Base-by-base conservation (phyloP, 2,797 vertebrate species). In the Enteromius anoplus region DNA sequence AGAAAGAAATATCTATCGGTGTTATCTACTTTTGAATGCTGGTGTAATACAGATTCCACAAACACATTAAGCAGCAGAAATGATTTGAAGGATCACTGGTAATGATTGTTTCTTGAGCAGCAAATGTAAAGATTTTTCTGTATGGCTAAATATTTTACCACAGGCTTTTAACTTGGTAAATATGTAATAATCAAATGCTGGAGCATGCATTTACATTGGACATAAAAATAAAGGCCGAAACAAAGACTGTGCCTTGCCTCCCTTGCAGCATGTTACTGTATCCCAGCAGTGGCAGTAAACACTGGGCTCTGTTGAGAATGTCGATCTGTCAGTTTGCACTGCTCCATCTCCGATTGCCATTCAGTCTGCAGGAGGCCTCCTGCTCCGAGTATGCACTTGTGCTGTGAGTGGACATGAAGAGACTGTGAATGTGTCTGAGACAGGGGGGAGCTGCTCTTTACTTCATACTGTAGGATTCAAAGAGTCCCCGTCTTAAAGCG, bases 331-430 rank as follows among this genome's bases (percentile, higher is more conserved):
- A 53, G 76, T 72, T 60, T 12, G 55, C 62, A 29, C 15, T 29
- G 42, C 68, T 78, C 72, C 12, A 34, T 42, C 70, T 82, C 75
- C 78, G 73, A 51, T 85, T 70, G 45, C 84, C 60, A 76, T 87
- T 91, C 87, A 85, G 84, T 66, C 85, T 84, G 85, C 83, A 79
- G 85, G 80, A 79, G 83, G 86, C 75, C 60, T 82, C 68, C 75
- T 72, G 68, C 75, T 58, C 84, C 0, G 37, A 89, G 86, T 85
- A 77, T 62, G 75, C 82, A 75, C 88, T 86, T 51, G 29, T 82
- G 64, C 62, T 71, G 37, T 26, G 76, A 80, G 86, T 66, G 75
- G 75, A 88, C 89, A 87, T 83, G 77, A 75, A 86, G 75, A 68
- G 88, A 88, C 87, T 87, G 75, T 82, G 79, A 88, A 87, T 87